Conservation (phyloP, 30 jellyfish, hydroid and myxozoan genomes). For the Morbakka virulenta region DNA sequence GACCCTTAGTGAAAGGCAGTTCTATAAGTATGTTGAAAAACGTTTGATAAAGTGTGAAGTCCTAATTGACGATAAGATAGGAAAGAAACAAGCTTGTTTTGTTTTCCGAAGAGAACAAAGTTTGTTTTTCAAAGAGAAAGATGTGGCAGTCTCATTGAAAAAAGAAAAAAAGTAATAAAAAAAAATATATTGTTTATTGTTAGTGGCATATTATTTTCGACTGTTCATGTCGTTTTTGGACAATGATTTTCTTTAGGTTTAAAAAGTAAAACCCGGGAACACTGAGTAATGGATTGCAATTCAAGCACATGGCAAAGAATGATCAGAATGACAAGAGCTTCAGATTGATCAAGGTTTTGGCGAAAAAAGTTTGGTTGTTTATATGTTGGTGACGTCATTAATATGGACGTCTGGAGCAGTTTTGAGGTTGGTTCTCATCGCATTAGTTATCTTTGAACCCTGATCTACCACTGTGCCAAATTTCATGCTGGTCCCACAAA, state of each 20-base stretch:
- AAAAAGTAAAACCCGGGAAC: too few species aligned
- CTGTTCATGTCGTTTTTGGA: too few species aligned
- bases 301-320: too few species aligned
- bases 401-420: background rate
- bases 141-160: too few species aligned
- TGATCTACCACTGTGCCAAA: conserved; percentile 4
- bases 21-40: background rate
- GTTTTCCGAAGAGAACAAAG: background rate
- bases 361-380: background rate
- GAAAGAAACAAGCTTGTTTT: too few species aligned
- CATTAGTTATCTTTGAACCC: background rate
- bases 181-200: too few species aligned
- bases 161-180: too few species aligned
- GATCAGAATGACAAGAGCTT: too few species aligned
- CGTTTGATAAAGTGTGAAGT: too few species aligned
- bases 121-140: background rate
- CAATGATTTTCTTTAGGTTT: too few species aligned
- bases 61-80: background rate
- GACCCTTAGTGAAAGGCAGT: background rate
- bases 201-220: too few species aligned
- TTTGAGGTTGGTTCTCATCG: conserved; percentile 14
- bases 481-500: background rate
- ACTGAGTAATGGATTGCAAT: too few species aligned
- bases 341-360: background rate
- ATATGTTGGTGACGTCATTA: background rate